Percentiles rank a stretch among this genome's conserved stretches.
phyloP scores from a whole-genome alignment of 2,797 vertebrate species.

The Lacerta viridis region DNA sequence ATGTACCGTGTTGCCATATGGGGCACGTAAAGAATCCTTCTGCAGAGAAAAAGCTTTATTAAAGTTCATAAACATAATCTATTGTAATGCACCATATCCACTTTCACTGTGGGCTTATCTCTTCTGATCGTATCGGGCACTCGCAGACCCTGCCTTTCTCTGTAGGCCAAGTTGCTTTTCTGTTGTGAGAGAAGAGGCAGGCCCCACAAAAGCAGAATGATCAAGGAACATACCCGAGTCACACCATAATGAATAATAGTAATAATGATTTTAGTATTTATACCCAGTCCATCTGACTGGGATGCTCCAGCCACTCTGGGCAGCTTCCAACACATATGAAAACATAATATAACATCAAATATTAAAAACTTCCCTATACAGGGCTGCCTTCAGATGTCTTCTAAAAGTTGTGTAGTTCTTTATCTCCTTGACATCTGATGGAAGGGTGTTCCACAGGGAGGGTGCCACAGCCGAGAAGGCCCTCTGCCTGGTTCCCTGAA shows the following conservation, averaged over 20 bases:
- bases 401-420: too few relatives aligned
- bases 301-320: too few relatives aligned
- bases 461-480: too few relatives aligned
- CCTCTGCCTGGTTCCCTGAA: too few relatives aligned
- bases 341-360: too few relatives aligned
- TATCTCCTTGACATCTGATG: too few relatives aligned
- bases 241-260: background rate
- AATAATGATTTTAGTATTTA: too few relatives aligned
- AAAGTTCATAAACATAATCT: conserved; percentile 76
- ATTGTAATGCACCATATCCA: conserved; percentile 73
- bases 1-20: background rate
- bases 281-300: too few relatives aligned
- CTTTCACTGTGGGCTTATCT: conserved; percentile 74
- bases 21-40: conserved; percentile 60
- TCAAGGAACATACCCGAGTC: background rate
- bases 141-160: conserved; percentile 27
- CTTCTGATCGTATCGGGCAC: conserved; percentile 69
- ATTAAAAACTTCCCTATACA: too few relatives aligned
- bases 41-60: conserved; percentile 74
- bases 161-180: conserved; percentile 47
- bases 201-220: background rate
- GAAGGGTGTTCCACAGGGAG: too few relatives aligned
- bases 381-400: too few relatives aligned
- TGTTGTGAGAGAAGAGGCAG: conserved; percentile 5
- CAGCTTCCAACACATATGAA: too few relatives aligned